Evolutionary conservation across 2,113 vertebrate species (phyloP), one percentile per base, ranked within the genome.

Genomic region (Protomyctophum bolini): DNA sequence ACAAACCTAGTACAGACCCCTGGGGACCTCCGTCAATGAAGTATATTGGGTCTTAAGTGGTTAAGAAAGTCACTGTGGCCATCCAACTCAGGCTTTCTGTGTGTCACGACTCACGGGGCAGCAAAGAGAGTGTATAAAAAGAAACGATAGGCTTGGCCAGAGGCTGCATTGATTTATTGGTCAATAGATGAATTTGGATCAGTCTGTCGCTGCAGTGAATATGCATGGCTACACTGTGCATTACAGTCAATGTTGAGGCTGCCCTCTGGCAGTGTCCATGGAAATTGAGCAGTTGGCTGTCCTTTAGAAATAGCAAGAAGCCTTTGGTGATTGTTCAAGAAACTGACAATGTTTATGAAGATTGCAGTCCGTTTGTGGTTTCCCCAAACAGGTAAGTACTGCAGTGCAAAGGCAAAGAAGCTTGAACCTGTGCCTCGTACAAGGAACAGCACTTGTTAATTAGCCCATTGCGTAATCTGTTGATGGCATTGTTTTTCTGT

Each of bases 401-500:
- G 51, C 45, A 55, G 51, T 47, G 51, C 45, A 58, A 56, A 60
- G 33, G 49, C 11, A 51, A 14, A 41, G 29, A 73, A 73, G 6
- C 65, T 78, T 68, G 58, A 75, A 82, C 77, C 67, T 47, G 58
- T 66, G 68, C 47, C 71, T 55, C 14, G 4, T 6, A 0, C 14
- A 11, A 66, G 46, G 63, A 55, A 71, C 45, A 61, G 66, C 72
- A 41, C 84, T 80, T 8, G 15, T 77, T 86, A 72, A 86, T 86
- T 76, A 74, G 58, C 60, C 14, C 62, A 21, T 45, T 66, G 64
- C 51, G 15, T 73, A 75, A 86, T 86, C 73, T 81, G 81, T 89
- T 84, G 80, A 88, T 75, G 49, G 70, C 63, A 74, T 86, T 86
- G 84, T 83, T 80, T 84, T 68, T 79, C 79, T 66, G 56, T 75